These are phyloP conservation scores for Apostichopus californicus DNA, from an alignment of 35 echinoderm and acorn worm genomes.

Conservation along the genomic window DNA sequence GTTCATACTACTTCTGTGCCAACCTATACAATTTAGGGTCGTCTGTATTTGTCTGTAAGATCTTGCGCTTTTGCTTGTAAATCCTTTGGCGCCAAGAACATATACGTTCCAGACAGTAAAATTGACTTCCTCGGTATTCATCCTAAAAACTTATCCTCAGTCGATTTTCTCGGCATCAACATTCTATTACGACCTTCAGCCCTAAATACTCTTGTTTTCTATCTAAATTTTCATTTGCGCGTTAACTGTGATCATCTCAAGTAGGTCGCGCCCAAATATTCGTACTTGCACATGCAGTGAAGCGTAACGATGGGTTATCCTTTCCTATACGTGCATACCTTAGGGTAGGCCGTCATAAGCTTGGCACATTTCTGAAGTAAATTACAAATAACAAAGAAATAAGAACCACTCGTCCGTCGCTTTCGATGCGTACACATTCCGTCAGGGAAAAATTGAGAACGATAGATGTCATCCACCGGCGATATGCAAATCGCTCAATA, in stretches of 20 bases:
- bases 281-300: constrained; percentile 2
- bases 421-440: neutral
- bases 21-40: too few relatives aligned
- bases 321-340: constrained; percentile 1
- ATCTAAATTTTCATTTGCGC: constrained; percentile 14
- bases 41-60: too few relatives aligned
- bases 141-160: neutral
- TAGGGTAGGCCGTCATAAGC: constrained; percentile 5
- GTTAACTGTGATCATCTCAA: constrained; percentile 40
- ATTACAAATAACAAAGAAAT: constrained; percentile 24
- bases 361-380: neutral
- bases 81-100: constrained; percentile 17
- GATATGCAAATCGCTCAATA: constrained; percentile 39
- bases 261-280: constrained; percentile 32
- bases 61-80: neutral
- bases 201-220: neutral
- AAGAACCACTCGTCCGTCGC: constrained; percentile 4
- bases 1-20: too few relatives aligned
- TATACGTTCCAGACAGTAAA: constrained; percentile 3
- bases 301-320: constrained; percentile 8
- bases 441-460: neutral
- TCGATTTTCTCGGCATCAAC: constrained; percentile 23
- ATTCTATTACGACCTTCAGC: constrained; percentile 19
- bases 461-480: constrained; percentile 18
- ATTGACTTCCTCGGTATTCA: neutral